These are phyloP conservation scores for Ancistrus triradiatus DNA, from an alignment of 2,113 vertebrate genomes.

Conservation along the genomic window DNA sequence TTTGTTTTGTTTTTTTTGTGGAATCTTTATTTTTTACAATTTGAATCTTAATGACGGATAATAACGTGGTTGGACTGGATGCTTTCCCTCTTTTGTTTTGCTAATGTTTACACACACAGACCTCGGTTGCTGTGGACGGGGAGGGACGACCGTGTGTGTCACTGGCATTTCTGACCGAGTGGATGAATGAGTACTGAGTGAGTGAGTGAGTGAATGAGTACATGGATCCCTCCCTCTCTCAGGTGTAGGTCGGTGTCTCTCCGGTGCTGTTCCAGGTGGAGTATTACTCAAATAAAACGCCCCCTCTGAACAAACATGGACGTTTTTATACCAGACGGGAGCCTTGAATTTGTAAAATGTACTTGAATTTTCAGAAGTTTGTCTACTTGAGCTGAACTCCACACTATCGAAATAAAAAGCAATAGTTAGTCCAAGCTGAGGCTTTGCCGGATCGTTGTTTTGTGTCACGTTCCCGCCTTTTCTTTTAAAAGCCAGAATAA, in stretches of 20 bases:
- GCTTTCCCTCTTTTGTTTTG: conserved; percentile 51
- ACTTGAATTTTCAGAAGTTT: conserved; percentile 60
- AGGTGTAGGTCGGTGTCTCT: conserved; percentile 66
- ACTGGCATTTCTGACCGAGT: background rate
- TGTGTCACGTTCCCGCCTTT: background rate
- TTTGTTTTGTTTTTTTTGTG: conserved; percentile 49
- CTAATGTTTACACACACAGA: conserved; percentile 71
- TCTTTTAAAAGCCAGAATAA: too few species aligned
- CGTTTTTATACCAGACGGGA: conserved; percentile 49
- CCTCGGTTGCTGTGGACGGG: conserved; percentile 72
- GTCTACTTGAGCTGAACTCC: conserved; percentile 46
- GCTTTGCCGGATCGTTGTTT: background rate
- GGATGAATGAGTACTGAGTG: conserved; percentile 16
- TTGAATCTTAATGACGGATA: conserved; percentile 25
- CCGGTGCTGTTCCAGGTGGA: conserved; percentile 67
- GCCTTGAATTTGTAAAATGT: conserved; percentile 56
- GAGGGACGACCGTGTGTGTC: conserved; percentile 17
- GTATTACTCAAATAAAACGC: conserved; percentile 56
- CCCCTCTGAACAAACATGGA: conserved; percentile 61
- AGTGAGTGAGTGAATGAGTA: background rate
- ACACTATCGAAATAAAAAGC: conserved; percentile 39
- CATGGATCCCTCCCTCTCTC: conserved; percentile 56
- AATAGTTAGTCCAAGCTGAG: conserved; percentile 23
- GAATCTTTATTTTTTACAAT: conserved; percentile 48
- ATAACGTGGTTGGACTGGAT: conserved; percentile 54